These are phyloP conservation scores for Oscheius myriophilus DNA, from an alignment of 2,888 invertebrate species.

Conservation along the genomic window DNA sequence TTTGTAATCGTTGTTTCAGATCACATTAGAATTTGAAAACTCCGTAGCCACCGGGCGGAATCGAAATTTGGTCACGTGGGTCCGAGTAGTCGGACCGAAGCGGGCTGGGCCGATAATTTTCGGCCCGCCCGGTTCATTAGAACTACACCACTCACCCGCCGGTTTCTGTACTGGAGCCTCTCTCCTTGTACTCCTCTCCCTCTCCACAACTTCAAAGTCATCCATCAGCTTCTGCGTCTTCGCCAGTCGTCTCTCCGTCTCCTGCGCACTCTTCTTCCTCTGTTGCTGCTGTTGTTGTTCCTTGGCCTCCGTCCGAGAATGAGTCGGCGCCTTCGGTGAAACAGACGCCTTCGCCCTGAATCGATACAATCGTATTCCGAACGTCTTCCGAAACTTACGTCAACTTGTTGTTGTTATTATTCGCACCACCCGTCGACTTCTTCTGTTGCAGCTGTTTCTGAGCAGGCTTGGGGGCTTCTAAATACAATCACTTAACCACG, in stretches of 20 bases:
- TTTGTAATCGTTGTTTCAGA: no score
- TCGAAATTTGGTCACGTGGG: no score
- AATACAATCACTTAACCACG: background rate
- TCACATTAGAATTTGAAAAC: no score
- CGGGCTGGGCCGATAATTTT: no score
- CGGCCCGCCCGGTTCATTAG: no score
- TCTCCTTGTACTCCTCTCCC: conserved; percentile 11
- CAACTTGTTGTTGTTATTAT: conserved; percentile 27
- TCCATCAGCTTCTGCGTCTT: conserved; percentile 32
- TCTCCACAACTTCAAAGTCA: conserved; percentile 14
- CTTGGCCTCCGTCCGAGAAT: conserved; percentile 8
- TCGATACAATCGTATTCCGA: no score
- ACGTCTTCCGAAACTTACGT: background rate
- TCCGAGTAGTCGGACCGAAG: no score
- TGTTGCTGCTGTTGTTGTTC: conserved; percentile 22
- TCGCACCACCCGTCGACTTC: conserved; percentile 9
- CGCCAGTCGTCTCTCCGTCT: conserved; percentile 13
- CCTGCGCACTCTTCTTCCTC: conserved; percentile 17
- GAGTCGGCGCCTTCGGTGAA: conserved; percentile 24
- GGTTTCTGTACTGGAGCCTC: background rate
- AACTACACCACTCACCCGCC: no score
- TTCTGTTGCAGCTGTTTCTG: background rate
- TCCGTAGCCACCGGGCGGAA: no score
- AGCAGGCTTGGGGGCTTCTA: background rate
- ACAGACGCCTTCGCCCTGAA: conserved; percentile 13